A percentile compares a stretch with the other conserved stretches of the same genome.
Conservation (phyloP, 2,888 invertebrate species). For the Rhodophaea formosa region DNA sequence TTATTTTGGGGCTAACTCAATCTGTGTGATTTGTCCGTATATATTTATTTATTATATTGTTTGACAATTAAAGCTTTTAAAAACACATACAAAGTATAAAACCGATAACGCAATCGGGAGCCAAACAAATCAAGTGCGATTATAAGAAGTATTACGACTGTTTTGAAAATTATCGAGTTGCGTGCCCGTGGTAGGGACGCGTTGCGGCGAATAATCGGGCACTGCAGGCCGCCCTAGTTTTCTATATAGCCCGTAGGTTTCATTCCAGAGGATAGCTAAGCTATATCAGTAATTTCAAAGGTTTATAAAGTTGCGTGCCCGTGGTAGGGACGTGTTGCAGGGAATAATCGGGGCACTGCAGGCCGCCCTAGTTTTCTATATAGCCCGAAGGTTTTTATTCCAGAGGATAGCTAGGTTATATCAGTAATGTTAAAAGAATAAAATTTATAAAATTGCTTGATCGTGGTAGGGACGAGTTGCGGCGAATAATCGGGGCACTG, state of each 20-base stretch:
- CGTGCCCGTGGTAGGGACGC: constrained; percentile 27
- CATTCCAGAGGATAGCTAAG: constrained; percentile 34
- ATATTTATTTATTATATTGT: too few relatives aligned
- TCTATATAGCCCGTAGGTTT: constrained; percentile 32
- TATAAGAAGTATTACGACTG: not conserved
- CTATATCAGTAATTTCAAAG: too few relatives aligned
- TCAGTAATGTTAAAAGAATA: too few relatives aligned
- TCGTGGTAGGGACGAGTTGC: too few relatives aligned
- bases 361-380: constrained; percentile 61
- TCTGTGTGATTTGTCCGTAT: too few relatives aligned
- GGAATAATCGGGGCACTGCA: constrained; percentile 70
- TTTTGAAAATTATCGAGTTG: not conserved
- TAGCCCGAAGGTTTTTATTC: constrained; percentile 42
- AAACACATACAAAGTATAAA: too few relatives aligned
- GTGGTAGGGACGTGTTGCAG: constrained; percentile 40
- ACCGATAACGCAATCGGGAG: not conserved
- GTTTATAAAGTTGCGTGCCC: too few relatives aligned
- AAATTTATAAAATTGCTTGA: too few relatives aligned
- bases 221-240: constrained; percentile 73
- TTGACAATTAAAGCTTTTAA: too few relatives aligned
- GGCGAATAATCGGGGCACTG: too few relatives aligned
- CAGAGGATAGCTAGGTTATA: constrained; percentile 14
- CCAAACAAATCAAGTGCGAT: not conserved
- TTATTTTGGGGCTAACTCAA: too few relatives aligned
- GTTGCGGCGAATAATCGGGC: constrained; percentile 60